Evolutionary conservation across 1,140 invertebrate genomes (phyloP).

Genomic region (Coelopa frigida): DNA sequence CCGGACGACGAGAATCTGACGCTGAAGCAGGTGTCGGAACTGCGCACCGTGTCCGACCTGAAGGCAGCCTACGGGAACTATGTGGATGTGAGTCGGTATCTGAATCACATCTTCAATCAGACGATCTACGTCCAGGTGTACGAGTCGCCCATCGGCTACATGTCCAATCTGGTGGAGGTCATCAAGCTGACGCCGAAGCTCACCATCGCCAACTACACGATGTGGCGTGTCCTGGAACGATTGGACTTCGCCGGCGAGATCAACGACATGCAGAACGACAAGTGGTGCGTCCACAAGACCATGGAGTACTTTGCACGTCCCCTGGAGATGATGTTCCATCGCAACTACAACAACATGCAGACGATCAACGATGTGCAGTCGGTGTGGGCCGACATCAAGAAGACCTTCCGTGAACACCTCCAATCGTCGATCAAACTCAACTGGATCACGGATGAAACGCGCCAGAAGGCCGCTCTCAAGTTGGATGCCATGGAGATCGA

Average conservation of each 20-base stretch:
- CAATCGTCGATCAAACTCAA: conserved; percentile 49
- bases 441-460: conserved; percentile 82
- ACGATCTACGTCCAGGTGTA: conserved; percentile 26
- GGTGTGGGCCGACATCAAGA: conserved; percentile 40
- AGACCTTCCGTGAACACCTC: conserved; percentile 67
- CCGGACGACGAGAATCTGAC: conserved; percentile 27
- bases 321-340: conserved; percentile 74
- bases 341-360: conserved; percentile 73
- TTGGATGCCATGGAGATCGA: conserved; percentile 72
- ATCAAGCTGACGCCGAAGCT: conserved; percentile 45
- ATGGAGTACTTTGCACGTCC: conserved; percentile 31
- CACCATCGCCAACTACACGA: conserved; percentile 60
- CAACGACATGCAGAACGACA: conserved; percentile 72
- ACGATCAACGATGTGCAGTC: conserved; percentile 77
- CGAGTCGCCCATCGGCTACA: conserved; percentile 35
- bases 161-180: conserved; percentile 46
- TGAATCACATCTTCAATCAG: conserved; percentile 26
- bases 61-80: conserved; percentile 34
- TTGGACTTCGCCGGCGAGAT: conserved; percentile 75
- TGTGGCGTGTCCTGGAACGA: conserved; percentile 74
- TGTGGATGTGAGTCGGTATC: conserved; percentile 32
- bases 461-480: conserved; percentile 70
- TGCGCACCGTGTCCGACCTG: conserved; percentile 27
- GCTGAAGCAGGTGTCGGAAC: conserved; percentile 28
- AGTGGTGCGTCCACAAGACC: conserved; percentile 44